These are phyloP conservation scores for Drosophila percnosoma DNA, from an alignment of 2,888 invertebrate species.

Conservation along the genomic window DNA sequence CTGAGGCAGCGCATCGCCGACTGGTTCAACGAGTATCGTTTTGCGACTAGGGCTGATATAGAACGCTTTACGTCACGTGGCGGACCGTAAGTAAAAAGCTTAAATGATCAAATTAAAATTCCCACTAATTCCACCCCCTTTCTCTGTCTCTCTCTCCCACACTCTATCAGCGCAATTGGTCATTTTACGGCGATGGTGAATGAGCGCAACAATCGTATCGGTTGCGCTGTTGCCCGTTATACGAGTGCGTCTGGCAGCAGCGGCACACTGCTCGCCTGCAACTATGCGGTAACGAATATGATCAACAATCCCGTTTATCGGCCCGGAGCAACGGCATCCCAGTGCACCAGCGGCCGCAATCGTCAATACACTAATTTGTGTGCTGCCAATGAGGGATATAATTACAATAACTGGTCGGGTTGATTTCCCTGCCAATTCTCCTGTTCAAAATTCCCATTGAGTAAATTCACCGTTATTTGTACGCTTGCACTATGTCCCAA, in stretches of 20 bases:
- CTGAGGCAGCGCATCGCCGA: slow-evolving; percentile 56
- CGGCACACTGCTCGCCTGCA: slow-evolving; percentile 64
- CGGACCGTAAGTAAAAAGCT: slow-evolving; percentile 59
- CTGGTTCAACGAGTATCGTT: slow-evolving; percentile 63
- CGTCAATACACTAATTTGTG: slow-evolving; percentile 62
- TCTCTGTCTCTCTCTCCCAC: background rate
- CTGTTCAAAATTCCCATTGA: slow-evolving; percentile 10
- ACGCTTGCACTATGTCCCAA: slow-evolving; percentile 32
- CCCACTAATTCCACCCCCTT: background rate
- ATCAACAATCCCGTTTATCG: slow-evolving; percentile 63
- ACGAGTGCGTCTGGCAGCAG: slow-evolving; percentile 51
- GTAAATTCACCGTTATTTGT: background rate
- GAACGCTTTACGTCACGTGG: slow-evolving; percentile 52
- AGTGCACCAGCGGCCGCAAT: slow-evolving; percentile 61
- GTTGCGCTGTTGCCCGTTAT: slow-evolving; percentile 63
- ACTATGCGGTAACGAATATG: slow-evolving; percentile 72
- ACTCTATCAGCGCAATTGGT: slow-evolving; percentile 58
- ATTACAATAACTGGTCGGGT: slow-evolving; percentile 58
- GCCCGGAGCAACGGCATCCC: slow-evolving; percentile 54
- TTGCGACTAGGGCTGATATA: slow-evolving; percentile 61
- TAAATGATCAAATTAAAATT: background rate
- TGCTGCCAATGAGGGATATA: slow-evolving; percentile 55
- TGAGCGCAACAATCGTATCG: slow-evolving; percentile 70
- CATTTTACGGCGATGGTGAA: slow-evolving; percentile 68
- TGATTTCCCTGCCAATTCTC: slow-evolving; percentile 15